Conservation (phyloP, 2,888 invertebrate species). For the Drosophila atripex region DNA sequence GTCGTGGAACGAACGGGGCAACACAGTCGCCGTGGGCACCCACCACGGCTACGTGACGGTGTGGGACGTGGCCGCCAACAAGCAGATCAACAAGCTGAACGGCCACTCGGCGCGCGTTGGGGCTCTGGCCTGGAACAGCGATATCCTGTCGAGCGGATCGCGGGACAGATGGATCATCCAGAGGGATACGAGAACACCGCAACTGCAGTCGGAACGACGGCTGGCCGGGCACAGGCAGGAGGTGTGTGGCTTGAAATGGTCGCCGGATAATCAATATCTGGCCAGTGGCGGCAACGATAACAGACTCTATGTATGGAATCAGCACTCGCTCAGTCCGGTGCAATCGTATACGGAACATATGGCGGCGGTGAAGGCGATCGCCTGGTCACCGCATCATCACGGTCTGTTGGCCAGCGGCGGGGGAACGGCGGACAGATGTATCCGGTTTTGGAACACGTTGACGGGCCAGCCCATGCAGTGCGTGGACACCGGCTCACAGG, state of each 20-base stretch:
- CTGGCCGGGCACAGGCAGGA: constrained; percentile 97
- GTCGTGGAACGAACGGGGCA: constrained; percentile 99
- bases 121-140: constrained; percentile 98
- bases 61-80: constrained; percentile 98
- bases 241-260: constrained; percentile 99
- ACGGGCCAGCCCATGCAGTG: constrained; percentile 99
- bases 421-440: constrained; percentile 99
- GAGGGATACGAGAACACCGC: constrained; percentile 95
- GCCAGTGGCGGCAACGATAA: constrained; percentile 99
- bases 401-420: constrained; percentile 98
- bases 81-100: constrained; percentile 94
- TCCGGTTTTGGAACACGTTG: constrained; percentile 99
- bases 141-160: constrained; percentile 97
- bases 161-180: constrained; percentile 96
- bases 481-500: constrained; percentile 98
- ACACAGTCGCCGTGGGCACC: constrained; percentile 98
- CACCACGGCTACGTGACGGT: constrained; percentile 98
- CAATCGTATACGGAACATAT: constrained; percentile 98
- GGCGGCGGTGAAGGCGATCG: constrained; percentile 99
- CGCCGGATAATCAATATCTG: constrained; percentile 97
- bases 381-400: constrained; percentile 99
- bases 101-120: constrained; percentile 97
- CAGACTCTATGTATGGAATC: constrained; percentile 86
- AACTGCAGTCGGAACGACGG: constrained; percentile 89
- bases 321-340: constrained; percentile 93